Evolutionary conservation across 2,113 vertebrate species (phyloP), one percentile per base, ranked within the genome.

Genomic region (Psettodes erumei): DNA sequence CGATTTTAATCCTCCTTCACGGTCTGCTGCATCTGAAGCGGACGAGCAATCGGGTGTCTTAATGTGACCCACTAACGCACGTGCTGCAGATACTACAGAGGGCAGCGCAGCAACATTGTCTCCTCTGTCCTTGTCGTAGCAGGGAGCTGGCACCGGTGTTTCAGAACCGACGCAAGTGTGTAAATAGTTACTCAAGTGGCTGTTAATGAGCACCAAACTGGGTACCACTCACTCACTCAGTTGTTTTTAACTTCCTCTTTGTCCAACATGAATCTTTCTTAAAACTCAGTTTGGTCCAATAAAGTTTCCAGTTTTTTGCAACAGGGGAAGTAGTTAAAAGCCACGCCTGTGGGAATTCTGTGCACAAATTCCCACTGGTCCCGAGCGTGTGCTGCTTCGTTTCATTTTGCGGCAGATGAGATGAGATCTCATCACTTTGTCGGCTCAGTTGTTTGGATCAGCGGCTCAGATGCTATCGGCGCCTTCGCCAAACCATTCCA

Each of bases 1-100:
- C 30, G 71, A 71, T 58, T 70, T 27, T 86, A 90, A 88, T 91
- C 91, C 78, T 89, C 83, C 71, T 89, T 92, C 73, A 89, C 56
- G 81, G 83, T 88, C 89, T 85, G 82, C 67, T 88, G 87, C 86
- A 64, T 84, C 53, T 1, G 33, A 81, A 73, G 81, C 72, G 82
- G 79, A 86, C 69, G 8, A 53, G 63, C 77, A 66, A 25, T 60
- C 3, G 15, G 47, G 47, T 75, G 54, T 76, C 66, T 78, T 67
- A 33, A 58, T 73, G 45, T 87, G 86, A 86, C 88, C 88, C 71
- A 86, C 48, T 80, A 85, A 76, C 1, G 21, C 42, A 13, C 15
- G 42, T 40, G 42, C 55, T 0, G 4, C 56, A 51, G 32, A 70
- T n/a, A 19, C 28, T 28, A 48, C 19, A 59, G 30, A 61, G 28